These are phyloP conservation scores for Euzetes globulus DNA, from an alignment of 2,888 invertebrate species.

Conservation along the genomic window DNA sequence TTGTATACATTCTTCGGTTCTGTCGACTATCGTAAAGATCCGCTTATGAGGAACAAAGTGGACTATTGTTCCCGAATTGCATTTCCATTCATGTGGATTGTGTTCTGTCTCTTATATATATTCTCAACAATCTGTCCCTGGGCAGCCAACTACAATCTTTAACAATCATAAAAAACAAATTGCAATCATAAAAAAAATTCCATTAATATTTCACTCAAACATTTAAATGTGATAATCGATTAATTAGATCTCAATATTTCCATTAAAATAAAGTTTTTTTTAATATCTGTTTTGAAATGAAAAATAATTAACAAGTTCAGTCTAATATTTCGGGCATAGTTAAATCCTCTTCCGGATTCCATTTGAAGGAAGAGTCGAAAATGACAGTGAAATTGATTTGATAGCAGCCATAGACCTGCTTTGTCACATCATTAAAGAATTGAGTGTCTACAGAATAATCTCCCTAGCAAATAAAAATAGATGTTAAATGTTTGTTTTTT, in stretches of 20 bases:
- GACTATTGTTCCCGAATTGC: conserved; percentile 32
- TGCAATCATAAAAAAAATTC: too few species aligned
- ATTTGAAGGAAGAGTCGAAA: not conserved
- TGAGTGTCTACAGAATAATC: not conserved
- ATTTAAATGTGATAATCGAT: not conserved
- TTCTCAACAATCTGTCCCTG: conserved; percentile 18
- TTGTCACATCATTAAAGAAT: not conserved
- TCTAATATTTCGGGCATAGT: not conserved
- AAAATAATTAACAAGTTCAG: not conserved
- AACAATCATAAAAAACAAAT: not conserved
- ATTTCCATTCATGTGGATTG: conserved; percentile 33
- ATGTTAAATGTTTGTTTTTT: not conserved
- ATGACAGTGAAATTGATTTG: not conserved
- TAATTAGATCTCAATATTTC: not conserved
- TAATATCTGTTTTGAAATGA: not conserved
- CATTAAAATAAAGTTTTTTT: not conserved
- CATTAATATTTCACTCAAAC: too few species aligned
- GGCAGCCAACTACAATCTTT: conserved; percentile 3
- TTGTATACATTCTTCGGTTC: conserved; percentile 27
- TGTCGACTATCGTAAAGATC: conserved; percentile 30
- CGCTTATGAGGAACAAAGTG: conserved; percentile 34
- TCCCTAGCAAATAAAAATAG: not conserved
- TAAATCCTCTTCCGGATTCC: not conserved
- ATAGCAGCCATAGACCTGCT: not conserved
- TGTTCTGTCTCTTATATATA: conserved; percentile 32